These are phyloP conservation scores for Helleia helle DNA, from an alignment of 2,888 invertebrate genomes.

Conservation along the genomic window DNA sequence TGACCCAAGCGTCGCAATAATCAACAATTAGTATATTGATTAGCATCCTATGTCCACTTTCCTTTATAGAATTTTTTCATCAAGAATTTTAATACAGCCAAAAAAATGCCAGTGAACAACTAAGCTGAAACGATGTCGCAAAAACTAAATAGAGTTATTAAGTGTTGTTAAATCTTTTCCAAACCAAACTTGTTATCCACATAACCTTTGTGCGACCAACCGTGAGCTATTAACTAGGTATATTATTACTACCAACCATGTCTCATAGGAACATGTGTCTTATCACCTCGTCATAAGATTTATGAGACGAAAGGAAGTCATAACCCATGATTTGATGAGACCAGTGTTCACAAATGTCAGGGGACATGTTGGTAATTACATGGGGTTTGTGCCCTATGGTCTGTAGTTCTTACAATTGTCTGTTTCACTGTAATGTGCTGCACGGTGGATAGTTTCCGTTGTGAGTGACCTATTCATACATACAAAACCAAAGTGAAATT, in stretches of 20 bases:
- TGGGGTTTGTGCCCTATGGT: slow-evolving; percentile 15
- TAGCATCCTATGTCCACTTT: too few species aligned
- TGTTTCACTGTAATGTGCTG: slow-evolving; percentile 3
- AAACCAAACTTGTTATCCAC: neutral
- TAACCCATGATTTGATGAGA: slow-evolving; percentile 26
- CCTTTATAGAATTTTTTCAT: too few species aligned
- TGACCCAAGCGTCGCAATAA: too few species aligned
- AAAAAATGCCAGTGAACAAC: too few species aligned
- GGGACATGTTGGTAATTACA: slow-evolving; percentile 26
- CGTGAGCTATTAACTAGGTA: neutral
- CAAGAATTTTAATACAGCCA: too few species aligned
- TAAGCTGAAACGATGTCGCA: neutral
- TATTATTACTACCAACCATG: neutral
- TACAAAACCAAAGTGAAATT: too few species aligned
- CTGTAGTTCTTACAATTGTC: slow-evolving; percentile 3
- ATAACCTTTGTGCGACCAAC: slow-evolving; percentile 9
- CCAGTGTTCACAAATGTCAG: slow-evolving; percentile 27
- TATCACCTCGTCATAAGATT: neutral
- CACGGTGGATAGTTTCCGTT: slow-evolving; percentile 2
- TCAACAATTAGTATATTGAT: too few species aligned
- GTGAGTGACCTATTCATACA: too few species aligned
- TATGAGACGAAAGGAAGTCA: neutral
- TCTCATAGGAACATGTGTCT: neutral
- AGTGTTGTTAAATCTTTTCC: neutral
- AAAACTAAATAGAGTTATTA: slow-evolving; percentile 7